Evolutionary conservation across 2,888 invertebrate genomes (phyloP), one percentile per base, ranked within the genome.

Genomic region (Rhimphoctona megacephalus): DNA sequence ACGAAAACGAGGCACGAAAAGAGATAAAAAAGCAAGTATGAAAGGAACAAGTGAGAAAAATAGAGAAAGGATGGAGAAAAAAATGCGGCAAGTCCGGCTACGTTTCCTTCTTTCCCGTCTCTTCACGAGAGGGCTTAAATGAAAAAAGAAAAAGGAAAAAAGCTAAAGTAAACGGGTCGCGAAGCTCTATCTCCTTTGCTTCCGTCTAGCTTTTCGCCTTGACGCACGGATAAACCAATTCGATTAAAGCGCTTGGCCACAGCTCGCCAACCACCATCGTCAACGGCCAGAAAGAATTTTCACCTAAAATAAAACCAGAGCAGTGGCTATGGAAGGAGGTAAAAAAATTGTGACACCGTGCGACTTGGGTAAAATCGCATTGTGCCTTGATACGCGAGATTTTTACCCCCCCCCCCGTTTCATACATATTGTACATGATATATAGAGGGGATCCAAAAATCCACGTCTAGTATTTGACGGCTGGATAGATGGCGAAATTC

Each of bases 171-270:
- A 67, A 54, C 54, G 52, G 43, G 78, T 81, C 78, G 83, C 67
- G n/a, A 52, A 39, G 4, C 46, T 76, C 81, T 33, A 36, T 74
- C 76, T 73, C 73, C 61, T 79, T 72, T 67, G 81, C 72, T 84
- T 83, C 81, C 81, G 77, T 83, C 83, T 86, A 77, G 77, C 77
- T 79, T 85, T 85, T 86, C 86, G 79, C 81, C 86, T 86, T 86
- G 85, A 85, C 79, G 86, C 86, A 84, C 84, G 86, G 86, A 82
- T 85, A 85, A 86, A 86, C 86, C 86, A 85, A 86, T 86, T 85
- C 86, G 86, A 86, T 84, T 86, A 84, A 79, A 81, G 64, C 74
- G 46, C 78, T 74, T 74, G 61, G 49, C 72, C 81, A 69, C 69
- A 5, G 79, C 54, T 43, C 46, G 11, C 49, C 25, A 30, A 52